Conservation (phyloP, 2,888 invertebrate species). For the Matsumyia berberina region DNA sequence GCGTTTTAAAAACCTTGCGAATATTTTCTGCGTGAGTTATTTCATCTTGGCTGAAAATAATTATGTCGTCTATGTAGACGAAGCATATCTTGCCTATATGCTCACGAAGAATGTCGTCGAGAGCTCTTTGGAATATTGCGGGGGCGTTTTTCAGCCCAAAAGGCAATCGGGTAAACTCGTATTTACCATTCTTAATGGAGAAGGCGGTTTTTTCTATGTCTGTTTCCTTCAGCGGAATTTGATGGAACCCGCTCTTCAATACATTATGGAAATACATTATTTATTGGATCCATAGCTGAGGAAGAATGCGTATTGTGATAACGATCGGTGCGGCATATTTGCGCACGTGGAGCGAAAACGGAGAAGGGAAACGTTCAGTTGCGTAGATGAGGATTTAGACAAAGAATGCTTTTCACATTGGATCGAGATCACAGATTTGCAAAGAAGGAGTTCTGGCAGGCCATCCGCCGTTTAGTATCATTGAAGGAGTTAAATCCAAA, state of each 20-base stretch:
- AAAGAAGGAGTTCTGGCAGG: too few species aligned
- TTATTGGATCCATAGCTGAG: too few species aligned
- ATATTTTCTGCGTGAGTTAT: not conserved
- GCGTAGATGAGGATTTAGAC: too few species aligned
- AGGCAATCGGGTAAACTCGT: not conserved
- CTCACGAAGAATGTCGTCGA: not conserved
- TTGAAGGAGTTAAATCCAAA: too few species aligned
- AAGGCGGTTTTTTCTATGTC: not conserved
- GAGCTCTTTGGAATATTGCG: slow-evolving; percentile 28
- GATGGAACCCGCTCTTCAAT: not conserved
- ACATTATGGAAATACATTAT: too few species aligned
- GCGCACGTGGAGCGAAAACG: too few species aligned
- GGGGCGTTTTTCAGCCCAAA: slow-evolving; percentile 29
- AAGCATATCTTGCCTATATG: not conserved
- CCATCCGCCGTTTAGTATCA: too few species aligned
- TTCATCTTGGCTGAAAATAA: not conserved
- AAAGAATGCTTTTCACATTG: too few species aligned
- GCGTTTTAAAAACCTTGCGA: not conserved
- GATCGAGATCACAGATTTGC: too few species aligned
- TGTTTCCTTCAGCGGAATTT: not conserved
- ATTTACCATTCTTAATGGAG: not conserved
- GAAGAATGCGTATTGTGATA: too few species aligned
- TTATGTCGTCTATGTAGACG: not conserved
- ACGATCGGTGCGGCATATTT: too few species aligned
- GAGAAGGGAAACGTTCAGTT: too few species aligned